Percentiles rank a stretch among this genome's conserved stretches.
phyloP scores from a whole-genome alignment of 2,888 invertebrate genomes.

The Dugesia japonica region DNA sequence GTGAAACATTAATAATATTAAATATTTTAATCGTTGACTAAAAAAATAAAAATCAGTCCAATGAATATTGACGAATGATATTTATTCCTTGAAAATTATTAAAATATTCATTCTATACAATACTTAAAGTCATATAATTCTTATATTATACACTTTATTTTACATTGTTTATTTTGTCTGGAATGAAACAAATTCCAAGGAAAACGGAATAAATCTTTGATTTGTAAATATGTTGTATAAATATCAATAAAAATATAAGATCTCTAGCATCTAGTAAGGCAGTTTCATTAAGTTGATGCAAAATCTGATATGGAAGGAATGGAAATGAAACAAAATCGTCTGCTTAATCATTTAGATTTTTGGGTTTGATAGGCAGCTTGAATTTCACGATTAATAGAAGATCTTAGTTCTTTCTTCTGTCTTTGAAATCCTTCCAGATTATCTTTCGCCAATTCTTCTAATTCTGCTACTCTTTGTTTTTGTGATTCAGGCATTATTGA shows the following conservation, averaged over 20 bases:
- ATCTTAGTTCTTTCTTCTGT: not conserved
- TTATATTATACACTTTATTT: not conserved
- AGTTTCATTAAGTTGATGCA: not conserved
- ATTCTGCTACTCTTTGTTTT: not conserved
- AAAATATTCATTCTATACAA: too few species aligned
- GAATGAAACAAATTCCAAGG: not conserved
- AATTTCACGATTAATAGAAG: not conserved
- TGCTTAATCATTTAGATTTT: not conserved
- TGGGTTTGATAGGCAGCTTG: not conserved
- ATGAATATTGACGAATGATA: not conserved
- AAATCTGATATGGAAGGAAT: not conserved
- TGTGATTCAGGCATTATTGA: not conserved
- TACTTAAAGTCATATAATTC: not conserved
- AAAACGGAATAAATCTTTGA: not conserved
- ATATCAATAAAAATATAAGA: conserved; percentile 5
- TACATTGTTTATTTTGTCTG: not conserved
- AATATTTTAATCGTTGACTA: not conserved
- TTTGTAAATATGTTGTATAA: not conserved
- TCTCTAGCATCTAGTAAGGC: conserved; percentile 20
- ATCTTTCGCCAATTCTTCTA: not conserved
- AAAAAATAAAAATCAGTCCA: not conserved
- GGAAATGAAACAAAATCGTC: not conserved
- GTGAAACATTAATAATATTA: not conserved
- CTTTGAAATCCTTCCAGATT: not conserved
- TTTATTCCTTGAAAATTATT: not conserved